phyloP scores from a whole-genome alignment of 2,113 vertebrate species.

The Phocoena sinus region DNA sequence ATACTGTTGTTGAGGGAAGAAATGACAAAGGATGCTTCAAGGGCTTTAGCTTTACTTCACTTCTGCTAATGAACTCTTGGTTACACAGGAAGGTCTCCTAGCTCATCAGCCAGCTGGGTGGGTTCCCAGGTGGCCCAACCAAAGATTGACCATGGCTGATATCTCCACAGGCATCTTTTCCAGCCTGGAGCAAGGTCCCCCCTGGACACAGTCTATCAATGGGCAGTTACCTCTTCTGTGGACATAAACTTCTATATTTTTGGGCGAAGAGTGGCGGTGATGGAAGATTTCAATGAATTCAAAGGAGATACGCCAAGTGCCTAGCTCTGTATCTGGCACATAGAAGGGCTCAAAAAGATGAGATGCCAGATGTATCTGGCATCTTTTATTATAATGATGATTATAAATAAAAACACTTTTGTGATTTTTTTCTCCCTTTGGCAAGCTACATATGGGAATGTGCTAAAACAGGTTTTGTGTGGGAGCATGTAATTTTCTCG shows the following conservation, averaged over 20 bases:
- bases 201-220: neutral
- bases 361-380: too few relatives aligned
- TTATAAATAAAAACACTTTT: neutral
- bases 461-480: neutral
- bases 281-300: neutral
- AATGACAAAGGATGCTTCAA: neutral
- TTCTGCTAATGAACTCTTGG: neutral
- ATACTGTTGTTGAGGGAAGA: neutral
- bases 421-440: too few relatives aligned
- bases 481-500: neutral
- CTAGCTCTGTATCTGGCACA: neutral
- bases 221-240: neutral
- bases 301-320: neutral
- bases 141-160: neutral
- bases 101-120: neutral
- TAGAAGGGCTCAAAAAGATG: neutral
- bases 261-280: neutral
- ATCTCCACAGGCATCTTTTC: neutral
- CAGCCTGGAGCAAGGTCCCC: neutral
- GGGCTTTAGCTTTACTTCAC: neutral
- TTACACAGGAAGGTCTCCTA: neutral
- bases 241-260: neutral
- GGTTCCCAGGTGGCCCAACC: neutral
- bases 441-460: neutral
- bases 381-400: neutral